A percentile compares a stretch with the other conserved stretches of the same genome.
phyloP scores from a whole-genome alignment of 2,113 vertebrate species.

The Poecilia latipinna region DNA sequence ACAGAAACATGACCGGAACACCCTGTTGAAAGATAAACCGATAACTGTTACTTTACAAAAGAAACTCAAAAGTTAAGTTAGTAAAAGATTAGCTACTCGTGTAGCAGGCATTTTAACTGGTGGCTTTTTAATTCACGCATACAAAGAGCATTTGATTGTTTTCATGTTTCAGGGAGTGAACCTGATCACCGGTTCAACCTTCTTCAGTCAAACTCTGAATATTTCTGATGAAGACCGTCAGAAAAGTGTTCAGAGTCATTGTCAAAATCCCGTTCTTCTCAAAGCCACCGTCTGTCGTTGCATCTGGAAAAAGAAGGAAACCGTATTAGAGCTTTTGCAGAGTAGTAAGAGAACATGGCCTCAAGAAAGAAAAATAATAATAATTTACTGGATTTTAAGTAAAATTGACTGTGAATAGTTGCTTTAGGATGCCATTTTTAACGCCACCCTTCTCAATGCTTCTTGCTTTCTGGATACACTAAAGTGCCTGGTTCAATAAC shows the following conservation, averaged over 20 bases:
- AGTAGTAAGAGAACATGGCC: neutral
- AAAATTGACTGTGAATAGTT: too few species aligned
- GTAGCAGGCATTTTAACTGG: neutral
- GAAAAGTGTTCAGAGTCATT: conserved; percentile 70
- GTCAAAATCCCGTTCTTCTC: conserved; percentile 76
- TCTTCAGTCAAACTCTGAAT: conserved; percentile 51
- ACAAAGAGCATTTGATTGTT: neutral
- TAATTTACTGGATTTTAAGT: too few species aligned
- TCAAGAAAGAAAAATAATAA: too few species aligned
- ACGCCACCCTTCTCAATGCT: too few species aligned
- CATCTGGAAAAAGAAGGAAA: conserved; percentile 65
- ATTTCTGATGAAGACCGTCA: conserved; percentile 52
- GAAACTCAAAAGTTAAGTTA: neutral
- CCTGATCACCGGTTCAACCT: neutral
- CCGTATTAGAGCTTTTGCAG: neutral
- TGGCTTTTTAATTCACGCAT: neutral
- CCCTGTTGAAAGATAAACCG: conserved; percentile 1
- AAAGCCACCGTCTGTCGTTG: conserved; percentile 53
- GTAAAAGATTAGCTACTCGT: neutral
- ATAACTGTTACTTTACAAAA: conserved; percentile 9
- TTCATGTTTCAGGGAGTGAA: neutral
- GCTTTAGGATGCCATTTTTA: too few species aligned
- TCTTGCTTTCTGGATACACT: too few species aligned
- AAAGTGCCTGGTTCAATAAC: too few species aligned
- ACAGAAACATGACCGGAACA: neutral